phyloP scores from a whole-genome alignment of 2,113 vertebrate species.

The Trematomus loennbergii region DNA sequence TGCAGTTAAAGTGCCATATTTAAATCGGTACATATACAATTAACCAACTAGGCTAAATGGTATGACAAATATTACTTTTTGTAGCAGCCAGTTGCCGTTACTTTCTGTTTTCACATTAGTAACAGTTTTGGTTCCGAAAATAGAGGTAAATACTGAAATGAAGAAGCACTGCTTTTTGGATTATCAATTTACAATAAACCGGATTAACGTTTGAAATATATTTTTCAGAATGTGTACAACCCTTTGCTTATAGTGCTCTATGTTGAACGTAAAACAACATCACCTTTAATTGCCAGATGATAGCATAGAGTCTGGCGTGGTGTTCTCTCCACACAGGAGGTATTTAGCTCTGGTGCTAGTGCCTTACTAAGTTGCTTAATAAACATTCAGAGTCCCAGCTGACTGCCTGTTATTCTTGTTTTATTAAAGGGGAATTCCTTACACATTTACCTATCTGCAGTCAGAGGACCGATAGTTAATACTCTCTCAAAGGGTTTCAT shows the following conservation, averaged over 20 bases:
- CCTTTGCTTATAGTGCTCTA: fast-evolving
- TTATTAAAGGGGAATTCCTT: background rate
- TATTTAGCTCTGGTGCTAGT: background rate
- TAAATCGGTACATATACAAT: background rate
- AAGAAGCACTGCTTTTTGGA: background rate
- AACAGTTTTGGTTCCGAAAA: no score
- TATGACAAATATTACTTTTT: background rate
- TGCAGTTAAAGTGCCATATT: fast-evolving
- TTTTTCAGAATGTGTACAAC: fast-evolving
- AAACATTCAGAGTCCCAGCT: background rate
- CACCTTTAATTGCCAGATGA: background rate
- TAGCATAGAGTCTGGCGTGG: background rate
- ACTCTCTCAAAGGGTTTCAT: no score
- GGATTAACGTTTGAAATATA: background rate
- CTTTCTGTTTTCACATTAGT: conserved; percentile 7
- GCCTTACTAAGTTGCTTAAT: background rate
- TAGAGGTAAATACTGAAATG: fast-evolving
- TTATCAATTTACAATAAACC: fast-evolving
- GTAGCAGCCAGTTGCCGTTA: fast-evolving
- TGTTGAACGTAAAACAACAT: fast-evolving
- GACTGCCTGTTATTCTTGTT: background rate
- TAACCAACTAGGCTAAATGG: fast-evolving
- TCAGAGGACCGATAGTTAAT: no score
- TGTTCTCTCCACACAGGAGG: background rate
- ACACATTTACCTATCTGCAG: background rate